Percentiles rank a stretch among this genome's conserved stretches.
These are phyloP conservation scores for Otus scops DNA, from an alignment of 2,797 vertebrate species.

Conservation along the genomic window DNA sequence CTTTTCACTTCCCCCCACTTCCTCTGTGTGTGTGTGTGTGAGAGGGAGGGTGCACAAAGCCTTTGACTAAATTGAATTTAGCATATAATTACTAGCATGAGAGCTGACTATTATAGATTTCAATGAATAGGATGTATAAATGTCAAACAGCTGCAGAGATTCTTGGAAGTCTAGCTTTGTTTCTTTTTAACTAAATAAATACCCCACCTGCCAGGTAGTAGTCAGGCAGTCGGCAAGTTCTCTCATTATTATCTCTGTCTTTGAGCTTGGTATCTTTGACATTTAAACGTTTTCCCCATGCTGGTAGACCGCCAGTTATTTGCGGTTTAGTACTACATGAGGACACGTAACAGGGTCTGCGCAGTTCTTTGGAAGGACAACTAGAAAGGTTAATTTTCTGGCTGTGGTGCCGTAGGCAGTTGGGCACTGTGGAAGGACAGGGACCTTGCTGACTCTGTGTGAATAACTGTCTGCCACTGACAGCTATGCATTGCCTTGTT, in stretches of 20 bases:
- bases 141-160: background rate
- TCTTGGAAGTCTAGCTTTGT: background rate
- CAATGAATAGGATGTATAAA: background rate
- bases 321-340: background rate
- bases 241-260: background rate
- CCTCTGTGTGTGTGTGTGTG: rapidly evolving
- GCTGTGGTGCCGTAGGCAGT: background rate
- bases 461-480: background rate
- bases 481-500: background rate
- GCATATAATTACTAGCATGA: background rate
- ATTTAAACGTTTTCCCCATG: background rate
- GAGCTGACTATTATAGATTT: background rate
- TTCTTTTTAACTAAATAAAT: background rate
- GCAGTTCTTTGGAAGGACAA: background rate
- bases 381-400: background rate
- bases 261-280: background rate
- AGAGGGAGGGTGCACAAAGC: background rate
- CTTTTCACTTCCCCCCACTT: background rate
- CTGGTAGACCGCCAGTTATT: background rate
- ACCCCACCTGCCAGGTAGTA: background rate
- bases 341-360: background rate
- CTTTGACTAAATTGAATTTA: conserved; percentile 15
- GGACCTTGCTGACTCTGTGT: background rate
- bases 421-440: background rate
- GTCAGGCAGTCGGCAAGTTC: background rate